These are phyloP conservation scores for Heteronetta atricapilla DNA, from an alignment of 2,113 vertebrate genomes.

Conservation along the genomic window DNA sequence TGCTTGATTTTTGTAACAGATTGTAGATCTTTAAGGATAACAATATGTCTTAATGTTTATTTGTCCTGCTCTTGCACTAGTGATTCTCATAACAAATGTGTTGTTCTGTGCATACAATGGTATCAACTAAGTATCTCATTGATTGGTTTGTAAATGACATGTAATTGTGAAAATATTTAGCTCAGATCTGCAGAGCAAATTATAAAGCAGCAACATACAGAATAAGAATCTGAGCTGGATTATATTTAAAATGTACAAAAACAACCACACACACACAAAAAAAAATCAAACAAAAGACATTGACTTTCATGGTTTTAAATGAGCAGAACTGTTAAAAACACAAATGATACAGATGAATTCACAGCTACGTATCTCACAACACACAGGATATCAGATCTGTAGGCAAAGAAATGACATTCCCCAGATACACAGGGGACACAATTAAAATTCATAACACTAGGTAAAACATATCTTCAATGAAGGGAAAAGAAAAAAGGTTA, in stretches of 20 bases:
- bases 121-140: background rate
- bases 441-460: constrained; percentile 1
- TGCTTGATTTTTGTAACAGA: background rate
- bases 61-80: background rate
- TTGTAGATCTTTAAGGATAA: background rate
- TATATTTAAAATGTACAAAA: background rate
- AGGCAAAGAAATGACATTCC: background rate
- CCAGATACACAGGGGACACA: background rate
- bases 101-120: background rate
- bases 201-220: background rate
- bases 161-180: constrained; percentile 4
- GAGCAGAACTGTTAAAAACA: background rate
- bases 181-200: constrained; percentile 3
- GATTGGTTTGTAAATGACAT: background rate
- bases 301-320: background rate
- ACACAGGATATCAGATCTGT: background rate
- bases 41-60: background rate
- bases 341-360: background rate
- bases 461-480: background rate
- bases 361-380: background rate
- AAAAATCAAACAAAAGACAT: background rate
- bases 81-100: background rate
- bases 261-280: background rate
- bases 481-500: background rate
- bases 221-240: background rate